Conservation (phyloP, 2,113 vertebrate species). For the Dolichallabes microphthalmus region DNA sequence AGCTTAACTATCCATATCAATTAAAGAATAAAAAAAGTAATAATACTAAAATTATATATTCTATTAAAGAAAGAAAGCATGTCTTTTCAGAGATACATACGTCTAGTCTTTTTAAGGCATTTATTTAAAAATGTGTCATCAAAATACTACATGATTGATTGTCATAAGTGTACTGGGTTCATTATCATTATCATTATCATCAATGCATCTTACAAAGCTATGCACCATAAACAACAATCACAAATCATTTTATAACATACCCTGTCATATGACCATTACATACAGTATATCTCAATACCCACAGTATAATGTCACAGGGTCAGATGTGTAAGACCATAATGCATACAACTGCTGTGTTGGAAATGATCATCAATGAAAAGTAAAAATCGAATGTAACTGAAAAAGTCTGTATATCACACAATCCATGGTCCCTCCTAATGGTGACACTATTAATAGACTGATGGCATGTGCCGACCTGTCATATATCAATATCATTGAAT, state of each 20-base stretch:
- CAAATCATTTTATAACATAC: conserved; percentile 11
- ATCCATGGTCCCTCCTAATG: not conserved
- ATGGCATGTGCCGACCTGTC: conserved; percentile 10
- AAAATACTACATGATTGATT: conserved; percentile 15
- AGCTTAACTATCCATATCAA: not conserved
- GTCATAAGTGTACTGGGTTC: not conserved
- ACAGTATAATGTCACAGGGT: not conserved
- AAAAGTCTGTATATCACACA: conserved; percentile 9
- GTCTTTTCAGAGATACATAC: not conserved
- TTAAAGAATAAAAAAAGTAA: not conserved
- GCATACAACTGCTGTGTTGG: not conserved
- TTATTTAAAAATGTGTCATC: not conserved
- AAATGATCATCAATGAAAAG: not conserved
- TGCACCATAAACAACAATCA: conserved; percentile 4
- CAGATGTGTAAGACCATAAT: not conserved
- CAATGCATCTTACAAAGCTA: conserved; percentile 21
- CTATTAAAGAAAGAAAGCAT: not conserved
- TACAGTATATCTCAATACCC: not conserved
- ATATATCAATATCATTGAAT: conserved; percentile 22
- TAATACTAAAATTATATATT: not conserved
- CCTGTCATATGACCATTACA: not conserved
- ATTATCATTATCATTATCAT: not conserved
- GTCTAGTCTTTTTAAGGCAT: not conserved
- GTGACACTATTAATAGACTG: not conserved
- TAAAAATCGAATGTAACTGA: not conserved